Conservation (phyloP, 2,797 vertebrate genomes). For the Channa striata region DNA sequence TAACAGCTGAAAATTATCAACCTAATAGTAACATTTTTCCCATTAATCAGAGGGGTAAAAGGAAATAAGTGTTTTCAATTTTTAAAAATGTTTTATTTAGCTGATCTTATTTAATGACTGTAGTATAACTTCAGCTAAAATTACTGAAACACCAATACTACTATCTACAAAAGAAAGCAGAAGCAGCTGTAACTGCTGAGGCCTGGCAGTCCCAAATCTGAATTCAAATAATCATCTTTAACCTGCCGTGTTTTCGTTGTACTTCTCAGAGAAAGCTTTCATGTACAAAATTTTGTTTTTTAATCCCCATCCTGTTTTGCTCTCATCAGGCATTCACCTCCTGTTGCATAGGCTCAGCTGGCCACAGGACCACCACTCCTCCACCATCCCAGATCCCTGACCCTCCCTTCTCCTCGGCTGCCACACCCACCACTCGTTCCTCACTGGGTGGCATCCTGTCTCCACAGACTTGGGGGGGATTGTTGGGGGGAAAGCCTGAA, state of each 20-base stretch:
- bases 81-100: too few relatives aligned
- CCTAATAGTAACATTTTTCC: too few relatives aligned
- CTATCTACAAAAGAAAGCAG: too few relatives aligned
- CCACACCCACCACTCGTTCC: slow-evolving; percentile 86
- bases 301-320: neutral
- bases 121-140: too few relatives aligned
- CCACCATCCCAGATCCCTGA: slow-evolving; percentile 97
- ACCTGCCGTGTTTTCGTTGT: neutral
- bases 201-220: neutral
- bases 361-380: slow-evolving; percentile 96
- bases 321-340: slow-evolving; percentile 90
- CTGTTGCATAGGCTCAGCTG: slow-evolving; percentile 97
- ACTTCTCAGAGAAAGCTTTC: neutral
- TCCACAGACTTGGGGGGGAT: slow-evolving; percentile 88
- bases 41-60: too few relatives aligned
- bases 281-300: neutral
- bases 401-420: slow-evolving; percentile 89
- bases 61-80: too few relatives aligned
- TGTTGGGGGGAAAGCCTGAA: slow-evolving; percentile 89
- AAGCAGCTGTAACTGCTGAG: too few relatives aligned
- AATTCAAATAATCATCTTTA: neutral
- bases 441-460: slow-evolving; percentile 92
- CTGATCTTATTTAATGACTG: too few relatives aligned
- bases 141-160: too few relatives aligned
- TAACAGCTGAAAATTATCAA: neutral